Conservation (phyloP, 2,888 invertebrate genomes). For the Cerastoderma edule region DNA sequence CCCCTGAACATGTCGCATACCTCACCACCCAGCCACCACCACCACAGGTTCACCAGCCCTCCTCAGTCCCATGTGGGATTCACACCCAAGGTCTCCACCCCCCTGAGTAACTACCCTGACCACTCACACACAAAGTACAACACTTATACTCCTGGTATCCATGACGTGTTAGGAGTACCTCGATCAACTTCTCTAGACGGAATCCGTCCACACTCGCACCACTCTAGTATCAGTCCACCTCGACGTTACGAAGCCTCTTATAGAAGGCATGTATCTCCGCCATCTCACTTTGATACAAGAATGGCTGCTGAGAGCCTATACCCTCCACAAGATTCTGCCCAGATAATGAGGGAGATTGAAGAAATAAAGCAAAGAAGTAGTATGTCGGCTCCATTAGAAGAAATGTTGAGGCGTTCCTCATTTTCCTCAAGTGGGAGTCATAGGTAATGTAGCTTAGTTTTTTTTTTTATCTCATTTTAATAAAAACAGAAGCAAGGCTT, state of each 20-base stretch:
- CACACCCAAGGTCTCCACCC: conserved; percentile 46
- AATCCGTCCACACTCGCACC: conserved; percentile 5
- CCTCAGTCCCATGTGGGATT: conserved; percentile 39
- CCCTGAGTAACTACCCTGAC: conserved; percentile 31
- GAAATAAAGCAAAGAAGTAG: conserved; percentile 56
- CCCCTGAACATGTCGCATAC: conserved; percentile 31
- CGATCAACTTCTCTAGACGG: conserved; percentile 32
- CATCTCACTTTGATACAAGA: conserved; percentile 33
- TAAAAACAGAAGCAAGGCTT: too few species aligned
- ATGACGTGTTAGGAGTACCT: conserved; percentile 24
- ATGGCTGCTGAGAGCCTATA: conserved; percentile 45
- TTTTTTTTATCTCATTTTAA: too few species aligned
- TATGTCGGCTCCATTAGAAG: conserved; percentile 63
- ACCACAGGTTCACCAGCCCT: conserved; percentile 24
- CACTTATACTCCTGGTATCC: conserved; percentile 41
- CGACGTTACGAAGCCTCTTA: conserved; percentile 1
- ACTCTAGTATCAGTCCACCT: conserved; percentile 6
- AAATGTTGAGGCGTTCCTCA: conserved; percentile 60
- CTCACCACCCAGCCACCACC: not conserved
- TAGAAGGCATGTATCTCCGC: conserved; percentile 17
- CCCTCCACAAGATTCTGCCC: conserved; percentile 62
- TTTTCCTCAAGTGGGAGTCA: conserved; percentile 49
- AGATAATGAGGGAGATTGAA: conserved; percentile 68
- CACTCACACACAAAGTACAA: conserved; percentile 19
- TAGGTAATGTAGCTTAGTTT: too few species aligned